Evolutionary conservation across 2,797 vertebrate genomes (phyloP).

Genomic region (Oreortyx pictus): DNA sequence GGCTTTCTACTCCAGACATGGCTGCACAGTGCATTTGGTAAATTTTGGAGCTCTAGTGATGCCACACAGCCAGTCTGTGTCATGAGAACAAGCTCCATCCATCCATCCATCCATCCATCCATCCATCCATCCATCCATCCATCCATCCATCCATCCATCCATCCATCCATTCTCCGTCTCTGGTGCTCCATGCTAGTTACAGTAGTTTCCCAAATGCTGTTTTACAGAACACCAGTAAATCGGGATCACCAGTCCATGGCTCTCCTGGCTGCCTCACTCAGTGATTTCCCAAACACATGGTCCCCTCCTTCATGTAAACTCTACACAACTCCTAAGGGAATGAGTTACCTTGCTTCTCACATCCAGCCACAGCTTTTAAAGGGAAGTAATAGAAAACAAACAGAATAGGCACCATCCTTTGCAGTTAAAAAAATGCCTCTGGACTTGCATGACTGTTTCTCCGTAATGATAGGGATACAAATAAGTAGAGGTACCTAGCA

Average conservation of each 20-base stretch:
- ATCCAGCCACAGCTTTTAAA: background rate
- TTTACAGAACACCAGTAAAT: background rate
- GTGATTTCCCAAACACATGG: background rate
- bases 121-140: background rate
- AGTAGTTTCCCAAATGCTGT: background rate
- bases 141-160: background rate
- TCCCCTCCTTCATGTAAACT: background rate
- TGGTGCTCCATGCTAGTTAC: background rate
- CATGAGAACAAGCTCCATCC: background rate
- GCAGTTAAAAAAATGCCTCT: background rate
- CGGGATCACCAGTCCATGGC: background rate
- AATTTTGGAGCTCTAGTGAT: background rate
- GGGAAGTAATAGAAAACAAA: background rate
- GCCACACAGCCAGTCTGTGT: accelerated
- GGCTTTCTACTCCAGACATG: background rate
- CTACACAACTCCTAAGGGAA: background rate
- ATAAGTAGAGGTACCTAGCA: background rate
- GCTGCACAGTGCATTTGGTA: background rate
- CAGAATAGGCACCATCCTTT: background rate
- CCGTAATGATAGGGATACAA: background rate
- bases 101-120: background rate
- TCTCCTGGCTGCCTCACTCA: background rate
- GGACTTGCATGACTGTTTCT: background rate
- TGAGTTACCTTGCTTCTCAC: accelerated
- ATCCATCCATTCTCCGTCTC: background rate